Conservation (phyloP, 2,113 vertebrate genomes). For the Zosterops hypoxanthus region DNA sequence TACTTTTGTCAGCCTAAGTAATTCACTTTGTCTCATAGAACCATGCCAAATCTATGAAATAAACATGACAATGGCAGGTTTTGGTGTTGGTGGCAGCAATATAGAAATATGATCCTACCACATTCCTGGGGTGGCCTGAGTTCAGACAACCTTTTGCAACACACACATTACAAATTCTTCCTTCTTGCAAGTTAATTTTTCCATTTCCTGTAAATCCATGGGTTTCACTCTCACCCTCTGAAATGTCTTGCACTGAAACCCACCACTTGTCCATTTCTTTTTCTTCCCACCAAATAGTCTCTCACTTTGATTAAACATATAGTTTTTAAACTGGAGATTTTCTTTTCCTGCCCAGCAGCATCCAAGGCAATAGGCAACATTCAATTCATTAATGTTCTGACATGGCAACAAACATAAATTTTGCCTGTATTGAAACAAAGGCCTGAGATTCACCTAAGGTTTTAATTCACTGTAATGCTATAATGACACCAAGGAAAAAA, state of each 20-base stretch:
- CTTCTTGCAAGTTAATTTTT: background rate
- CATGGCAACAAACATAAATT: background rate
- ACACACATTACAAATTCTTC: background rate
- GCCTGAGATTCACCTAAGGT: background rate
- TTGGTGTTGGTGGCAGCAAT: background rate
- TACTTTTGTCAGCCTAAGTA: background rate
- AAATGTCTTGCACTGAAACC: background rate
- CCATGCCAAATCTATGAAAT: background rate
- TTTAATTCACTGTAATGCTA: background rate
- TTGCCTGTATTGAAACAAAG: background rate
- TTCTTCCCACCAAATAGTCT: background rate
- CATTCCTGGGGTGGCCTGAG: background rate
- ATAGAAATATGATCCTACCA: background rate
- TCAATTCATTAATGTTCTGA: background rate
- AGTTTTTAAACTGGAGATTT: background rate
- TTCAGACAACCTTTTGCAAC: background rate
- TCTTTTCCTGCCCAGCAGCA: background rate
- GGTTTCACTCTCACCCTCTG: background rate
- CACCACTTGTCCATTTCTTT: background rate
- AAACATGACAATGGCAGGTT: background rate
- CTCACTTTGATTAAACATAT: background rate
- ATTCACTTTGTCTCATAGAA: background rate
- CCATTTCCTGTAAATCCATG: background rate
- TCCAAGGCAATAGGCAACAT: background rate
- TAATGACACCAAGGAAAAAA: background rate